phyloP scores from a whole-genome alignment of 2,797 vertebrate species.

The Gastrophryne carolinensis region DNA sequence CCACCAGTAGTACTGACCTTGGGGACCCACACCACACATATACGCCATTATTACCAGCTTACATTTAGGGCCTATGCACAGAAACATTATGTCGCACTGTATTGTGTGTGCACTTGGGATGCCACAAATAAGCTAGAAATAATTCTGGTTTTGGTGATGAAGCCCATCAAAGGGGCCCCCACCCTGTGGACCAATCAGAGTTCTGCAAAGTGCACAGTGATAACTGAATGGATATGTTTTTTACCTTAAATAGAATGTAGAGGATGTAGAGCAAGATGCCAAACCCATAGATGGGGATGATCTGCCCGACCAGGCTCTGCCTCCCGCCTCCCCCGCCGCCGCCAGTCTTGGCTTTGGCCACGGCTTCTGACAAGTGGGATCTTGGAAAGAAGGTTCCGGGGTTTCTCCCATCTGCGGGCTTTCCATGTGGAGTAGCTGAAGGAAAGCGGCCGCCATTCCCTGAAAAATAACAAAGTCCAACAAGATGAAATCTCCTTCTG shows the following conservation, averaged over 20 bases:
- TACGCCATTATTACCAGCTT: too few relatives aligned
- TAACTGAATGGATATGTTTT: too few relatives aligned
- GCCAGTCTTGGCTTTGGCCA: conserved; percentile 74
- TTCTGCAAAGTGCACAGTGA: too few relatives aligned
- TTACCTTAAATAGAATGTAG: conserved; percentile 93
- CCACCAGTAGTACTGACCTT: too few relatives aligned
- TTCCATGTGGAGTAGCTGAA: conserved; percentile 69
- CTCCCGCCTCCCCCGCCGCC: conserved; percentile 63
- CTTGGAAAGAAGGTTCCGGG: conserved; percentile 67
- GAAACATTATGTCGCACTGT: too few relatives aligned
- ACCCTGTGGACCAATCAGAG: too few relatives aligned
- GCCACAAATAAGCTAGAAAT: too few relatives aligned
- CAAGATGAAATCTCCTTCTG: too few relatives aligned
- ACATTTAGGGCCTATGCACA: too few relatives aligned
- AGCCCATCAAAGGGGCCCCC: too few relatives aligned
- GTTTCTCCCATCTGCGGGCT: conserved; percentile 62
- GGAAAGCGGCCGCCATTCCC: conserved; percentile 81
- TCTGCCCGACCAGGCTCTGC: conserved; percentile 83
- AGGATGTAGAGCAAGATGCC: conserved; percentile 92
- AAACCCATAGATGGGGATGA: conserved; percentile 93
- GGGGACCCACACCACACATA: background rate
- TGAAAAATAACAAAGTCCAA: conserved; percentile 65
- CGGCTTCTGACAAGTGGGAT: conserved; percentile 75
- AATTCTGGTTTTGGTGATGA: too few relatives aligned
- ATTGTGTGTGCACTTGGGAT: too few relatives aligned